Conservation (phyloP, 2,113 vertebrate species). For the Acrocephalus kingi region DNA sequence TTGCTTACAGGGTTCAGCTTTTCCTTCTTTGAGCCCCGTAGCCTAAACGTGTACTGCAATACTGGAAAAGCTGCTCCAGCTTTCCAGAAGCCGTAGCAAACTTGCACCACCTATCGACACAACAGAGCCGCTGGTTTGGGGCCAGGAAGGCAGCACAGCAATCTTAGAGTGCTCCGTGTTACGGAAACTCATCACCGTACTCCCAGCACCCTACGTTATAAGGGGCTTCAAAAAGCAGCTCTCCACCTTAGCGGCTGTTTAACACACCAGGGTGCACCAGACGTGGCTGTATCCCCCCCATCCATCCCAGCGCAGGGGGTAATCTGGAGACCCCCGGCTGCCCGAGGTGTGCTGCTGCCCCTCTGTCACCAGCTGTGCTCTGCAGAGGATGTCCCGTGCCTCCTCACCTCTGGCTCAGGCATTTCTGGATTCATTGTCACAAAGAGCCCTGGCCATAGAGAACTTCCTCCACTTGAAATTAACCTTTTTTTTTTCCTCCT, state of each 20-base stretch:
- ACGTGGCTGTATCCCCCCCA: too few relatives aligned
- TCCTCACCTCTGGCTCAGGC: background rate
- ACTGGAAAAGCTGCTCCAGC: background rate
- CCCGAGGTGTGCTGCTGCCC: background rate
- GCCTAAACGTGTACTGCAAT: accelerated
- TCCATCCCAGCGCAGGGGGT: background rate
- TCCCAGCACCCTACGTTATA: background rate
- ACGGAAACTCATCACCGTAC: accelerated
- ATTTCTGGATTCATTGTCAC: background rate
- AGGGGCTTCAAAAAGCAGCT: background rate
- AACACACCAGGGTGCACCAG: background rate
- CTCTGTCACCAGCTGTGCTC: background rate
- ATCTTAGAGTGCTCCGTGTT: accelerated
- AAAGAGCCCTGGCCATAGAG: background rate
- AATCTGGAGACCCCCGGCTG: accelerated
- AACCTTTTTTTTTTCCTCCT: background rate
- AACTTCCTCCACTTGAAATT: background rate
- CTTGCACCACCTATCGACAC: slow-evolving; percentile 41
- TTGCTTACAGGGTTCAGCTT: background rate
- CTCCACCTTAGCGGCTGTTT: background rate
- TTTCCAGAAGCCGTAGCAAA: background rate
- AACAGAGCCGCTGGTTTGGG: background rate
- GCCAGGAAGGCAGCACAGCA: background rate
- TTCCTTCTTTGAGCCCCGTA: background rate
- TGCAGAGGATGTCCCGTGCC: background rate